These are phyloP conservation scores for Idaea aversata DNA, from an alignment of 2,888 invertebrate species.

Conservation along the genomic window DNA sequence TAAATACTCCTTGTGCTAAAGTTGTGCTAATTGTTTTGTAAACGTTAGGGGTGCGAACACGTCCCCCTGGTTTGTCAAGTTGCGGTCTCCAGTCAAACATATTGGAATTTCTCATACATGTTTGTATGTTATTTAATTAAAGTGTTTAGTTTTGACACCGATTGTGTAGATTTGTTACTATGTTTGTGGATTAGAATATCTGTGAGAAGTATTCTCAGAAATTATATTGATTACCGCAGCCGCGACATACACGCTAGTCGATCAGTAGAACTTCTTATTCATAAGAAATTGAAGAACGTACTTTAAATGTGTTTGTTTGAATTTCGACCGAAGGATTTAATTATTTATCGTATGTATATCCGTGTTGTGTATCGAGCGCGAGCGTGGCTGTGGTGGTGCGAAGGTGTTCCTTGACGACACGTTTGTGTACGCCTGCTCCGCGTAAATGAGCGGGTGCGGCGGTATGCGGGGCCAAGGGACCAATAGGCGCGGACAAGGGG, in stretches of 20 bases:
- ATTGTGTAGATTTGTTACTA: not conserved
- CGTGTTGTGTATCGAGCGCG: not conserved
- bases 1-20: not conserved
- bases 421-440: slow-evolving; percentile 39
- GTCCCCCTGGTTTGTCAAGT: not conserved
- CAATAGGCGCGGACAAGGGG: slow-evolving; percentile 43
- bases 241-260: not conserved
- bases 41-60: not conserved
- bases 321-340: not conserved
- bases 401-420: slow-evolving; percentile 52
- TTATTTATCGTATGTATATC: not conserved
- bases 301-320: not conserved
- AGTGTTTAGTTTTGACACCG: not conserved
- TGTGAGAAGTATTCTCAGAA: no score
- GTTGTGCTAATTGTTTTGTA: not conserved
- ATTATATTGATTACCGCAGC: no score
- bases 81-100: not conserved
- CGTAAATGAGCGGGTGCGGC: slow-evolving; percentile 48
- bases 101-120: not conserved
- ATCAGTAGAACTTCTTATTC: not conserved
- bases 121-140: no score
- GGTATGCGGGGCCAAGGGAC: slow-evolving; percentile 30
- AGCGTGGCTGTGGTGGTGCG: slow-evolving; percentile 30
- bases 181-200: no score
- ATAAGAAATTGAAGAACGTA: not conserved